Percentiles rank a stretch among this genome's conserved stretches.
Conservation (phyloP, 2,797 vertebrate species). For the Buphagus erythrorhynchus region DNA sequence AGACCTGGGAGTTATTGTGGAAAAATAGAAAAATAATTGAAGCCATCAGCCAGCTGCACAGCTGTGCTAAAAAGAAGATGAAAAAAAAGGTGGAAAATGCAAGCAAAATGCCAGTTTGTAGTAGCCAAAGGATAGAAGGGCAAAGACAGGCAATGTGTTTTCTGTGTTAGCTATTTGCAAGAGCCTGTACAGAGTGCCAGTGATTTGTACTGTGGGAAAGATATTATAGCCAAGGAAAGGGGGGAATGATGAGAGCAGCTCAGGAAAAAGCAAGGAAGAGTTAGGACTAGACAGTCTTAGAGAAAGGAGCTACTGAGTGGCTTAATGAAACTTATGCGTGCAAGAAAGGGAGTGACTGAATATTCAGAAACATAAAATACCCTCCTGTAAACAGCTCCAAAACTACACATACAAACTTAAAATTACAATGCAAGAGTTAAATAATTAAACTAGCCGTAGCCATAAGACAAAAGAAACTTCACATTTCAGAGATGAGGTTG, state of each 20-base stretch:
- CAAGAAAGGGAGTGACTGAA: background rate
- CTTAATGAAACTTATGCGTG: background rate
- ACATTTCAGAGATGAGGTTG: background rate
- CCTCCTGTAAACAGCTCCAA: background rate
- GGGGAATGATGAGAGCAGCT: background rate
- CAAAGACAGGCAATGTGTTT: background rate
- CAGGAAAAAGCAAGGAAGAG: background rate
- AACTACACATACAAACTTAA: background rate
- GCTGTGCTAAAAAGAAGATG: background rate
- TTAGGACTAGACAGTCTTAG: background rate
- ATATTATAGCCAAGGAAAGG: background rate
- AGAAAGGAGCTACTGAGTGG: background rate
- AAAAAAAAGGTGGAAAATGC: background rate
- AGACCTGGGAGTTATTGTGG: conserved; percentile 39
- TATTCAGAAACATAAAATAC: background rate
- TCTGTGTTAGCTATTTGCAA: background rate
- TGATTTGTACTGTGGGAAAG: background rate
- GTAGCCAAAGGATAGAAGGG: background rate
- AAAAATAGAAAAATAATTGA: conserved; percentile 57
- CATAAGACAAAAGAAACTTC: background rate
- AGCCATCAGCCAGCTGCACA: conserved; percentile 11
- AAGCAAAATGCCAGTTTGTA: conserved; percentile 3
- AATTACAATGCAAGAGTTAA: background rate
- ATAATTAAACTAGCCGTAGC: background rate
- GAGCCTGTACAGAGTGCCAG: background rate